A percentile compares a stretch with the other conserved stretches of the same genome.
Conservation (phyloP, 1,140 invertebrate species). For the Caerostris darwini region DNA sequence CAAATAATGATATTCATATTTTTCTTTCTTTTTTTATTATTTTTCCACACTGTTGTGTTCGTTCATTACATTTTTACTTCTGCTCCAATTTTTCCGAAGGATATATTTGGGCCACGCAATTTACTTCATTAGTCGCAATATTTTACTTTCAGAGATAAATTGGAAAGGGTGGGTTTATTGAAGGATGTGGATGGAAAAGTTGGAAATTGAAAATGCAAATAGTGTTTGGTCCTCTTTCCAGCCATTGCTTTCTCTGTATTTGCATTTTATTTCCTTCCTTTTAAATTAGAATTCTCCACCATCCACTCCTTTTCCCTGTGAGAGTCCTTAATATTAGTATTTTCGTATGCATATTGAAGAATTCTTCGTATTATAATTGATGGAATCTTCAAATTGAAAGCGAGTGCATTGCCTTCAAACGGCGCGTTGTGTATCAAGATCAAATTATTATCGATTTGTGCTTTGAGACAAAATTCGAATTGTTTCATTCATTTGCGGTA, state of each 20-base stretch:
- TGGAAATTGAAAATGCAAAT: slow-evolving; percentile 66
- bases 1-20: slow-evolving; percentile 68
- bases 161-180: not conserved
- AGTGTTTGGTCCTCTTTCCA: slow-evolving; percentile 7
- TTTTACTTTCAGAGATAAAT: slow-evolving; percentile 30
- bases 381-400: not conserved
- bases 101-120: slow-evolving; percentile 42
- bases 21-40: not conserved
- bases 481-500: no score
- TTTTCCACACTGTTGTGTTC: not conserved
- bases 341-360: slow-evolving; percentile 1
- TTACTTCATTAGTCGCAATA: slow-evolving; percentile 68
- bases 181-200: not conserved
- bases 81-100: slow-evolving; percentile 17
- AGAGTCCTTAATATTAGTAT: slow-evolving; percentile 18
- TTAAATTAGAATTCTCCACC: slow-evolving; percentile 1
- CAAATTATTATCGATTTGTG: slow-evolving; percentile 16
- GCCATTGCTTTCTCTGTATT: slow-evolving; percentile 6
- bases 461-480: not conserved
- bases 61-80: slow-evolving; percentile 17
- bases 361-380: slow-evolving; percentile 33
- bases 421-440: not conserved
- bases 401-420: not conserved
- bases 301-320: not conserved
- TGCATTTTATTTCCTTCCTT: not conserved